These are phyloP conservation scores for Drosophila parthenogenetica DNA, from an alignment of 2,888 invertebrate genomes.

Conservation along the genomic window DNA sequence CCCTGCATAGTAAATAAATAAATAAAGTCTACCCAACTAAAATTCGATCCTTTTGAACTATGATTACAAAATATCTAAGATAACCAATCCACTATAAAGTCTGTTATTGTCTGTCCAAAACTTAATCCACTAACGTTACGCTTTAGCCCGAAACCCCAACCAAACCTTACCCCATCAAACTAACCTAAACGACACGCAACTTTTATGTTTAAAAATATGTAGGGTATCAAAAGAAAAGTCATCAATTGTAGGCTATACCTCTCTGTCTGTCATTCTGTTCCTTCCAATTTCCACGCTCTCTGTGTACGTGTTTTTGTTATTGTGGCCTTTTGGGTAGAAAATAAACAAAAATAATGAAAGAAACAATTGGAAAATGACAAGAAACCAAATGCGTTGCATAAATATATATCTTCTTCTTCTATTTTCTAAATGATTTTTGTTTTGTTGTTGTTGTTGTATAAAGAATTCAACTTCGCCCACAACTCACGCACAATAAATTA, in stretches of 20 bases:
- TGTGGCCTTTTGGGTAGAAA: slow-evolving; percentile 57
- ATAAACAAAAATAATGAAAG: slow-evolving; percentile 62
- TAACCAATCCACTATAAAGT: too few relatives aligned
- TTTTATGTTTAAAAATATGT: neutral
- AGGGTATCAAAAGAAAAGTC: slow-evolving; percentile 27
- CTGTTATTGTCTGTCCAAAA: too few relatives aligned
- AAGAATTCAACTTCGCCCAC: slow-evolving; percentile 40
- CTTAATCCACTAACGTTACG: too few relatives aligned
- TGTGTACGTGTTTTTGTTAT: slow-evolving; percentile 42
- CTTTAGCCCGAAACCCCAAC: neutral
- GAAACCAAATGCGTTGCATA: slow-evolving; percentile 60
- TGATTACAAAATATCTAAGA: too few relatives aligned
- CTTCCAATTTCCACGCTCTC: slow-evolving; percentile 17
- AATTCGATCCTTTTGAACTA: too few relatives aligned
- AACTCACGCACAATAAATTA: slow-evolving; percentile 69
- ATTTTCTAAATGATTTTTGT: slow-evolving; percentile 28
- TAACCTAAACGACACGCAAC: neutral
- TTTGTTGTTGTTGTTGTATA: slow-evolving; percentile 40
- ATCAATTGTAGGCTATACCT: slow-evolving; percentile 11
- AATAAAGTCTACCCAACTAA: neutral
- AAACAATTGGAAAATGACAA: slow-evolving; percentile 48
- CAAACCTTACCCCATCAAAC: neutral
- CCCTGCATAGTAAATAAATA: slow-evolving; percentile 6
- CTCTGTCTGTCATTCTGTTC: neutral
- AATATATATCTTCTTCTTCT: slow-evolving; percentile 64